Evolutionary conservation across 2,113 vertebrate species (phyloP).

Genomic region (Limnothrissa miodon): DNA sequence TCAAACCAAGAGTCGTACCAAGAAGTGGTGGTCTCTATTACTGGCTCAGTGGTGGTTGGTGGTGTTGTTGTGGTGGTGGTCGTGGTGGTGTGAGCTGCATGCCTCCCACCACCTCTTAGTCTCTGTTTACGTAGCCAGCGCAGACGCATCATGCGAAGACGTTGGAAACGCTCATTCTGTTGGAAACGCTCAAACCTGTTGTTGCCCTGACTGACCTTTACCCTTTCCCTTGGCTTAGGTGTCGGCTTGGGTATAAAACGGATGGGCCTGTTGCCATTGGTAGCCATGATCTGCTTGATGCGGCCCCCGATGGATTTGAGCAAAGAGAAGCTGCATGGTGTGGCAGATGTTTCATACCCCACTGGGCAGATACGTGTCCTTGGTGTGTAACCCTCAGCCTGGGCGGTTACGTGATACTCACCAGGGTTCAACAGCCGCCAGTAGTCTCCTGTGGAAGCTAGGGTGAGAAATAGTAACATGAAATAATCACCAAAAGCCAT

Average conservation of each 20-base stretch:
- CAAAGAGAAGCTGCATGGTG: constrained; percentile 85
- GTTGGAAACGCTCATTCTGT: constrained; percentile 49
- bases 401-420: constrained; percentile 85
- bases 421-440: constrained; percentile 96
- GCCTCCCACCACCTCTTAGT: constrained; percentile 33
- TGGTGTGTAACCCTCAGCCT: constrained; percentile 79
- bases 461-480: constrained; percentile 57
- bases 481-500: neutral
- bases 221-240: neutral
- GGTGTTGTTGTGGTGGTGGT: constrained; percentile 39
- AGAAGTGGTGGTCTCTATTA: constrained; percentile 55
- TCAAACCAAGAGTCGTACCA: constrained; percentile 71
- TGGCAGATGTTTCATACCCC: constrained; percentile 91
- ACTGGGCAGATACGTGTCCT: constrained; percentile 81
- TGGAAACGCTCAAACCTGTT: neutral
- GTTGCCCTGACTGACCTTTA: neutral
- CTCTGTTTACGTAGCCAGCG: constrained; percentile 53
- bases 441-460: constrained; percentile 82
- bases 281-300: constrained; percentile 89
- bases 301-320: constrained; percentile 86
- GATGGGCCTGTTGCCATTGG: constrained; percentile 39
- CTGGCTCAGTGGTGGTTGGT: constrained; percentile 32
- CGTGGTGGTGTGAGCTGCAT: constrained; percentile 16
- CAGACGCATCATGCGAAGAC: constrained; percentile 55
- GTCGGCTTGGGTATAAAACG: constrained; percentile 15